Conservation (phyloP, 37 sponge, comb jelly and placozoan species). For the Crambe crambe region DNA sequence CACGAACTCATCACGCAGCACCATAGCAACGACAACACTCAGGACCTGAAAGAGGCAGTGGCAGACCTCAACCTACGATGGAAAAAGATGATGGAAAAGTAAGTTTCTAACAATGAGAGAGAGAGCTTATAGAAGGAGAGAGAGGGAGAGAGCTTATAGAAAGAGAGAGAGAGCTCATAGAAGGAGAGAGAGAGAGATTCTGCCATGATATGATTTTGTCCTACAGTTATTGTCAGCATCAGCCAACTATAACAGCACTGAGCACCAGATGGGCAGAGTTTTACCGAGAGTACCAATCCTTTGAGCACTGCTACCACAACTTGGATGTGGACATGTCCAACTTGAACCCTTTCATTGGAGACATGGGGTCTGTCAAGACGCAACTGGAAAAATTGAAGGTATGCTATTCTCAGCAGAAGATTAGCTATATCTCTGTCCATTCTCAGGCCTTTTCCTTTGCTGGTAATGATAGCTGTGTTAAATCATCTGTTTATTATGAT, state of each 20-base stretch:
- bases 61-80: slow-evolving; percentile 41
- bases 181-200: too few species aligned
- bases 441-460: too few species aligned
- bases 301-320: slow-evolving; percentile 20
- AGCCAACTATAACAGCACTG: slow-evolving; percentile 19
- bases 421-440: too few species aligned
- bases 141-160: too few species aligned
- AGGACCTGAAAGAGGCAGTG: slow-evolving; percentile 53
- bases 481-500: too few species aligned
- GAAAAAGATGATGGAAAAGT: slow-evolving; percentile 46
- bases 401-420: too few species aligned
- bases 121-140: too few species aligned
- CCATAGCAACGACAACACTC: slow-evolving; percentile 31
- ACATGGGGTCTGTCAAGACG: slow-evolving; percentile 29
- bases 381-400: slow-evolving; percentile 60
- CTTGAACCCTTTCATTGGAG: slow-evolving; percentile 40
- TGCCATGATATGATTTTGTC: too few species aligned
- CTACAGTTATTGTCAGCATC: slow-evolving; percentile 35
- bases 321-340: slow-evolving; percentile 47
- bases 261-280: slow-evolving; percentile 34
- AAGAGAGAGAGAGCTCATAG: too few species aligned
- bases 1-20: slow-evolving; percentile 36
- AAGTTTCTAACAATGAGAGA: too few species aligned
- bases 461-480: too few species aligned
- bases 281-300: slow-evolving; percentile 29